Evolutionary conservation across 2,113 vertebrate species (phyloP).

Genomic region (Peromyscus maniculatus): DNA sequence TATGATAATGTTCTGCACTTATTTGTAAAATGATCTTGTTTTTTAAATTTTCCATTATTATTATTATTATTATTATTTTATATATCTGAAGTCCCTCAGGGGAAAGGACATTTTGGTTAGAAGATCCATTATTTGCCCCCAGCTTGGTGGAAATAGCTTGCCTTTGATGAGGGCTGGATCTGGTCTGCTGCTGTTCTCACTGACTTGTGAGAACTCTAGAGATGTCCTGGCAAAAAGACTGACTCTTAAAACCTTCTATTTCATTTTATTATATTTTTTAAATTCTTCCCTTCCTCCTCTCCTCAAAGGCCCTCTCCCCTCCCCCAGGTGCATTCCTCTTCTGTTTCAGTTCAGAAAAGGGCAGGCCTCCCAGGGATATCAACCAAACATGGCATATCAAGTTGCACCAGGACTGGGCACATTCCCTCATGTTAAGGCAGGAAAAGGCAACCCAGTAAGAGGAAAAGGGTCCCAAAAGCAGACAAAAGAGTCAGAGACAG

Average conservation of each 20-base stretch:
- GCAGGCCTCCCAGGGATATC: background rate
- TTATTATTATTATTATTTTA: slow-evolving; percentile 9
- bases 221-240: background rate
- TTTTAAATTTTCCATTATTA: slow-evolving; percentile 38
- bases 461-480: background rate
- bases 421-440: background rate
- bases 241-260: background rate
- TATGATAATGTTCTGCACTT: background rate
- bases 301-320: background rate
- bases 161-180: background rate
- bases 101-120: background rate
- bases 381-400: background rate
- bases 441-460: background rate
- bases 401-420: background rate
- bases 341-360: background rate
- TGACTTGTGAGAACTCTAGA: background rate
- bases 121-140: background rate
- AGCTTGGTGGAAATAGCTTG: background rate
- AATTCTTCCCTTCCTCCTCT: background rate
- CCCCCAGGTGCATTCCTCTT: background rate
- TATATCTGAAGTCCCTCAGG: background rate
- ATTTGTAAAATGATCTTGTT: background rate
- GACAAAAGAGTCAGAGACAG: background rate
- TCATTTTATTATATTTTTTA: background rate
- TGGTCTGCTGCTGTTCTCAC: fast-evolving